These are phyloP conservation scores for Tachystola acroxantha DNA, from an alignment of 2,888 invertebrate species.

Conservation along the genomic window DNA sequence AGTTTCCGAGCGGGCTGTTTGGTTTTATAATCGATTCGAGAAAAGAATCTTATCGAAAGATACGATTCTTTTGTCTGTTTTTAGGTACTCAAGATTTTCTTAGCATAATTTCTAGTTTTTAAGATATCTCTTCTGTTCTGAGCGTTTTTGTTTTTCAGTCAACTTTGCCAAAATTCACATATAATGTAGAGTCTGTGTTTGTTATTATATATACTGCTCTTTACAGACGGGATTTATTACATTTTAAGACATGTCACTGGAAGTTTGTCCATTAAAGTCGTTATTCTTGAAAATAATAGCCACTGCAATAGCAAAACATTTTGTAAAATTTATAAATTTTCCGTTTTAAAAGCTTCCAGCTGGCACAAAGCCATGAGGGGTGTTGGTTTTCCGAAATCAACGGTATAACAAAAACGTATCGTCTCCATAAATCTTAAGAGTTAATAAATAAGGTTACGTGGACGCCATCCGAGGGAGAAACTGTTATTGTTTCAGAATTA, in stretches of 20 bases:
- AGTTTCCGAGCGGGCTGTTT: constrained; percentile 68
- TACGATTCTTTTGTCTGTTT: constrained; percentile 6
- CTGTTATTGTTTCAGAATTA: constrained; percentile 63
- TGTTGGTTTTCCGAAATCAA: constrained; percentile 71
- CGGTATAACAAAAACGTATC: constrained; percentile 71
- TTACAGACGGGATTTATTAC: constrained; percentile 62
- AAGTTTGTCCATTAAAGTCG: constrained; percentile 42
- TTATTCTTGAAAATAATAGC: constrained; percentile 12
- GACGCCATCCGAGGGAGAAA: constrained; percentile 53
- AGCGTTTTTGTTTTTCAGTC: too few species aligned
- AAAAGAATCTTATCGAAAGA: constrained; percentile 5
- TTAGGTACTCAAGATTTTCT: constrained; percentile 3
- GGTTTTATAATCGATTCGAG: constrained; percentile 20
- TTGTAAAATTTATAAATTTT: constrained; percentile 26
- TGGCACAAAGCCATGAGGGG: constrained; percentile 75
- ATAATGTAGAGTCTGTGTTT: neutral
- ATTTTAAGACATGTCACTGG: constrained; percentile 63
- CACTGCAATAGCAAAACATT: constrained; percentile 33
- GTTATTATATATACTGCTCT: constrained; percentile 16
- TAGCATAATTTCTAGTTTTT: constrained; percentile 10
- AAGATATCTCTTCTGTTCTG: constrained; percentile 28
- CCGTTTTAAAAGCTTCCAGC: constrained; percentile 64
- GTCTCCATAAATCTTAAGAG: constrained; percentile 64
- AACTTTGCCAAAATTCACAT: too few species aligned
- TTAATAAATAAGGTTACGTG: constrained; percentile 54